These are phyloP conservation scores for Gymnothorax javanicus DNA, from an alignment of 2,797 vertebrate species.

Conservation along the genomic window DNA sequence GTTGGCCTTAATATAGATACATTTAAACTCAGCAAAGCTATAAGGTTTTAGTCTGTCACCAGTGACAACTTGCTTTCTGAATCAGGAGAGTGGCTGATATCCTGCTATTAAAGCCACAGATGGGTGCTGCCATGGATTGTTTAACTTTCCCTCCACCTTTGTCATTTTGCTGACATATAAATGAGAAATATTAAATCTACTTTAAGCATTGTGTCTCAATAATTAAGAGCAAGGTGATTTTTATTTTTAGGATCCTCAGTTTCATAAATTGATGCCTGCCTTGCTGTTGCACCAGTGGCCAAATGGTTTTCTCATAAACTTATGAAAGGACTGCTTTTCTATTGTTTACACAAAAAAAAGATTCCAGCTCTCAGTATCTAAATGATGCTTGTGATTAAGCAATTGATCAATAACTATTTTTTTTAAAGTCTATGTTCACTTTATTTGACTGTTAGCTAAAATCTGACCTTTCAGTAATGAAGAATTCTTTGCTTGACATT, in stretches of 20 bases:
- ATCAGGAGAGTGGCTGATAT: constrained; percentile 37
- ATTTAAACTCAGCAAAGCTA: constrained; percentile 47
- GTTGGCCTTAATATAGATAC: constrained; percentile 58
- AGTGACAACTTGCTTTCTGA: background rate
- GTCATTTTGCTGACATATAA: constrained; percentile 77
- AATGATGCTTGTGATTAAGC: constrained; percentile 11
- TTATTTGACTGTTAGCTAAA: constrained; percentile 7
- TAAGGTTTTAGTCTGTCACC: constrained; percentile 42
- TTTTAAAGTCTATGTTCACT: background rate
- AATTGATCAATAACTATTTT: constrained; percentile 20
- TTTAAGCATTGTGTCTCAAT: constrained; percentile 80
- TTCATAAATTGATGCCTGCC: constrained; percentile 31
- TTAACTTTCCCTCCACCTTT: constrained; percentile 56
- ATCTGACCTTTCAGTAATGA: background rate
- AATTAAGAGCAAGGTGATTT: constrained; percentile 71
- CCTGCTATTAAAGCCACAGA: constrained; percentile 13
- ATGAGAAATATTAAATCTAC: constrained; percentile 77
- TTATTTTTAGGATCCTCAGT: constrained; percentile 49
- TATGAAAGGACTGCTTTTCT: constrained; percentile 75
- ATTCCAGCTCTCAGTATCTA: constrained; percentile 68
- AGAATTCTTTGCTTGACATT: background rate
- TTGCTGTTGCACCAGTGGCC: constrained; percentile 68
- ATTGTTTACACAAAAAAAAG: constrained; percentile 78
- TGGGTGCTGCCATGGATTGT: constrained; percentile 47
- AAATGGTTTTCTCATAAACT: constrained; percentile 78